phyloP scores from a whole-genome alignment of 2,113 vertebrate genomes.

The Oncorhynchus gorbuscha region DNA sequence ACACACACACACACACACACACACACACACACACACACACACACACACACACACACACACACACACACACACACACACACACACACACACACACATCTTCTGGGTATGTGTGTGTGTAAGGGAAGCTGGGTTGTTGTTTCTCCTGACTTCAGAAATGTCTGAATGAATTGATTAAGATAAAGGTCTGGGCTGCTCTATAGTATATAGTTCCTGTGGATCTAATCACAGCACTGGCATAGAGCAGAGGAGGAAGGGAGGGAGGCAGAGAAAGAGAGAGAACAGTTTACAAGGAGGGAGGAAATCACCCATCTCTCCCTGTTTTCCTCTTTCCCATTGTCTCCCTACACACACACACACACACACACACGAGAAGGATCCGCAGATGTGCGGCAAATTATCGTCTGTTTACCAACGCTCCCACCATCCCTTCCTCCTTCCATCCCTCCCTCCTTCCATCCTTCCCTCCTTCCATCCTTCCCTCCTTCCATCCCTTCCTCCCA shows the following conservation, averaged over 20 bases:
- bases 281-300: not conserved
- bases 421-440: not conserved
- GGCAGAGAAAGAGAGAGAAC: not conserved
- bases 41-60: too few relatives aligned
- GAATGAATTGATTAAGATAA: slow-evolving; percentile 1
- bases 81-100: not conserved
- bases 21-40: not conserved
- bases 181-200: not conserved
- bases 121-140: not conserved
- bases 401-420: not conserved
- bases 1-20: slow-evolving; percentile 1
- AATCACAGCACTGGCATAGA: not conserved
- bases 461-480: not conserved
- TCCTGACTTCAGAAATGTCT: not conserved
- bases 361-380: not conserved
- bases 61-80: too few relatives aligned
- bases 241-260: not conserved
- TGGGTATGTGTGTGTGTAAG: too few relatives aligned
- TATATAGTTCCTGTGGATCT: not conserved
- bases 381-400: not conserved
- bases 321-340: too few relatives aligned
- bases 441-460: not conserved
- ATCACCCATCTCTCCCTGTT: not conserved
- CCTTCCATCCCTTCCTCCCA: not conserved
- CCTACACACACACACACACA: not conserved